A percentile compares a stretch with the other conserved stretches of the same genome.
Evolutionary conservation across 2,797 vertebrate species (phyloP).

Genomic region (Pagetopsis macropterus): DNA sequence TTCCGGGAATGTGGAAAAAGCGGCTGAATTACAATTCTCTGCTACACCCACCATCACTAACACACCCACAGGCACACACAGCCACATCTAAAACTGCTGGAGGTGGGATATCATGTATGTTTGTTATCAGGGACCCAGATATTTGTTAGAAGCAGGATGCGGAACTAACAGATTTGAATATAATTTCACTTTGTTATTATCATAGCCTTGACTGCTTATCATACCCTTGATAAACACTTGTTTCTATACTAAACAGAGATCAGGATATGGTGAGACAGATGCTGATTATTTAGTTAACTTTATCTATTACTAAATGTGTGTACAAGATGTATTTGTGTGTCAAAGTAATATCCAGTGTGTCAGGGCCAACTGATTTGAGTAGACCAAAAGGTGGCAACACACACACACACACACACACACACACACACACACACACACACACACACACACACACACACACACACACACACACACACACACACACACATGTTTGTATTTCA

Average conservation of each 20-base stretch:
- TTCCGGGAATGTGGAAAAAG: slow-evolving; percentile 65
- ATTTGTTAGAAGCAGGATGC: too few relatives aligned
- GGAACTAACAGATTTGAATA: too few relatives aligned
- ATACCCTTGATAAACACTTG: background rate
- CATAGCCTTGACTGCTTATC: background rate
- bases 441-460: too few relatives aligned
- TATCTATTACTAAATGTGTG: slow-evolving; percentile 8
- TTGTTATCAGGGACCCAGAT: too few relatives aligned
- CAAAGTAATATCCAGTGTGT: slow-evolving; percentile 3
- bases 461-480: background rate
- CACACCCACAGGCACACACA: background rate
- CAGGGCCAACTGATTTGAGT: slow-evolving; percentile 6
- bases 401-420: too few relatives aligned
- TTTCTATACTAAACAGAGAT: background rate
- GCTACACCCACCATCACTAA: slow-evolving; percentile 14
- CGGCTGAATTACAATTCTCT: slow-evolving; percentile 64
- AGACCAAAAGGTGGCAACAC: background rate
- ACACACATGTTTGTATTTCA: background rate
- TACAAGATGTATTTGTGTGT: background rate
- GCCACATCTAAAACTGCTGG: too few relatives aligned
- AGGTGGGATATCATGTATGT: too few relatives aligned
- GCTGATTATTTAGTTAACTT: background rate
- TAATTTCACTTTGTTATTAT: background rate
- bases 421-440: too few relatives aligned
- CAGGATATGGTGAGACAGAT: background rate